Evolutionary conservation across 2,888 invertebrate genomes (phyloP).

Genomic region (Ochlodes sylvanus): DNA sequence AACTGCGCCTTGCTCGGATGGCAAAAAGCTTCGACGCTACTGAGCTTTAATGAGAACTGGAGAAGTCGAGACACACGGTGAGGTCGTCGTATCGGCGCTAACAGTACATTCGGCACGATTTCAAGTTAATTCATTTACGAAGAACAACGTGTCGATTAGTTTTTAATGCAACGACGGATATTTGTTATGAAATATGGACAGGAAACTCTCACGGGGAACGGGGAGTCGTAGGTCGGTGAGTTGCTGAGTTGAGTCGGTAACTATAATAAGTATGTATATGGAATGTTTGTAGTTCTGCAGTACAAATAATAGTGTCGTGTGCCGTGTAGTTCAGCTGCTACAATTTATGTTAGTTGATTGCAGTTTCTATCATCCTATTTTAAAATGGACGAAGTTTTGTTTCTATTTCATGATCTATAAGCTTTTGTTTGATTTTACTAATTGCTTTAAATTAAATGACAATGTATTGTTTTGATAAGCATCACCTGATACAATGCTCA

Average conservation of each 20-base stretch:
- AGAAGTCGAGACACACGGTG: neutral
- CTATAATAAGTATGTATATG: no score
- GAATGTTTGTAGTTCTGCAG: slow-evolving; percentile 74
- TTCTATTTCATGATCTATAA: no score
- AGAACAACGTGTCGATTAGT: slow-evolving; percentile 16
- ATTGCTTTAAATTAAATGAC: no score
- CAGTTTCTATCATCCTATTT: no score
- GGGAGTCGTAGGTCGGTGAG: slow-evolving; percentile 28
- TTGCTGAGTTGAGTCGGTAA: slow-evolving; percentile 31
- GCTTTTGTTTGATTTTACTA: no score
- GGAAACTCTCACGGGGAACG: slow-evolving; percentile 51
- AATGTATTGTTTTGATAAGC: no score
- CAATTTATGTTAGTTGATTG: no score
- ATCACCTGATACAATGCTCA: no score
- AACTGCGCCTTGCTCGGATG: slow-evolving; percentile 42
- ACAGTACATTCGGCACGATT: no score
- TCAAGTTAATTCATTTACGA: no score
- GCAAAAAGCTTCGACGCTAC: slow-evolving; percentile 29
- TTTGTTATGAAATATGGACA: slow-evolving; percentile 45
- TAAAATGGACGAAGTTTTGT: no score
- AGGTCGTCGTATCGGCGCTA: neutral
- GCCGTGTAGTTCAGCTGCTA: slow-evolving; percentile 44
- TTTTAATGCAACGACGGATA: slow-evolving; percentile 38
- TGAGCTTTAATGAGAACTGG: slow-evolving; percentile 20
- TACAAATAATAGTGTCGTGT: slow-evolving; percentile 65